Conservation (phyloP, 2,797 vertebrate genomes). For the Pteronotus mesoamericanus region DNA sequence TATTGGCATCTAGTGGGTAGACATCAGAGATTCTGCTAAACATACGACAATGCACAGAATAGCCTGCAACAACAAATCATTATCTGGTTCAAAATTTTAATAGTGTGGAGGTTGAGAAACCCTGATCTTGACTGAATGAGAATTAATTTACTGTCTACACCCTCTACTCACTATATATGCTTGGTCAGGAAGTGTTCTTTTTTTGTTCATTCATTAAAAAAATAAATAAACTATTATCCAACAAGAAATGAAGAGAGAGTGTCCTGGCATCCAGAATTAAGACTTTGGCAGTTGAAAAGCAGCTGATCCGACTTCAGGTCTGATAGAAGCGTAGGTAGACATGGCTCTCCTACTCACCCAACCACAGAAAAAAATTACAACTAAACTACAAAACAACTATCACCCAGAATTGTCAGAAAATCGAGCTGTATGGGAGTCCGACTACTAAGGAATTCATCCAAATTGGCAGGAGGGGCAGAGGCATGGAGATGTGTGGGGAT, state of each 20-base stretch:
- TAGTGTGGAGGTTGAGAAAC: not conserved
- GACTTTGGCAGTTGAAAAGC: not conserved
- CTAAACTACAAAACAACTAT: too few species aligned
- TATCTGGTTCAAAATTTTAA: not conserved
- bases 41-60: not conserved
- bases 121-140: not conserved
- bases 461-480: too few species aligned
- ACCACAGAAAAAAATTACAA: too few species aligned
- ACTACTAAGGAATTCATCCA: too few species aligned
- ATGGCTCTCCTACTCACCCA: too few species aligned
- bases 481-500: too few species aligned
- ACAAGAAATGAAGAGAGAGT: not conserved
- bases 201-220: not conserved
- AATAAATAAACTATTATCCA: not conserved
- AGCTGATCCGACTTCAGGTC: not conserved
- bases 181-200: not conserved
- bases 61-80: not conserved
- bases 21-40: not conserved
- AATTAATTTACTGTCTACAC: slow-evolving; percentile 15
- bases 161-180: not conserved
- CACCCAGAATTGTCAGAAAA: too few species aligned
- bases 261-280: not conserved
- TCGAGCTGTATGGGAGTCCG: too few species aligned
- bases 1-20: not conserved
- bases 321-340: too few species aligned